A percentile compares a stretch with the other conserved stretches of the same genome.
Conservation (phyloP, 2,113 vertebrate genomes). For the Podiceps cristatus region DNA sequence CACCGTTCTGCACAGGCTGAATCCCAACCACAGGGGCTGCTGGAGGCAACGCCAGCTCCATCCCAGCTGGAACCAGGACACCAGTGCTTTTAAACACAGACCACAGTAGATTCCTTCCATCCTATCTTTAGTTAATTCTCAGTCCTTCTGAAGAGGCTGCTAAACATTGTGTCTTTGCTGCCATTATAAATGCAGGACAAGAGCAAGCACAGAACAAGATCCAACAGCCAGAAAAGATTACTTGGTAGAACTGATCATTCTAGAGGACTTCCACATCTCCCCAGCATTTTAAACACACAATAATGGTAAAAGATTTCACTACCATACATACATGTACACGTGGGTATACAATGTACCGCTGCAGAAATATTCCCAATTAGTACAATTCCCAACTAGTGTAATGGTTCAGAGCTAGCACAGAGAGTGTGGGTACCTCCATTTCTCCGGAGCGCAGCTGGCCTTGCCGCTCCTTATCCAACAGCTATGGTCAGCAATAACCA, state of each 20-base stretch:
- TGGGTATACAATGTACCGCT: fast-evolving
- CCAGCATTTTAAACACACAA: not conserved
- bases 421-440: not conserved
- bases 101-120: not conserved
- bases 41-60: too few species aligned
- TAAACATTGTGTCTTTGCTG: not conserved
- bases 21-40: too few species aligned
- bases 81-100: not conserved
- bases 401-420: not conserved
- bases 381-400: too few species aligned
- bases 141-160: not conserved
- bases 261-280: not conserved
- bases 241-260: not conserved
- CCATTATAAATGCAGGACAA: not conserved
- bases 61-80: too few species aligned
- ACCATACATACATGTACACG: fast-evolving
- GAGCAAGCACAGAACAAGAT: not conserved
- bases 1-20: too few species aligned
- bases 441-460: not conserved
- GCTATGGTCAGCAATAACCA: not conserved
- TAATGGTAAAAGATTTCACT: not conserved
- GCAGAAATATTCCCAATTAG: not conserved
- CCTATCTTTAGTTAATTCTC: not conserved
- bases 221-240: not conserved
- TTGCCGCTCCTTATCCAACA: not conserved